Percentiles rank a stretch among this genome's conserved stretches.
phyloP scores from a whole-genome alignment of 2,888 invertebrate species.

The Caenorhabditis angaria region DNA sequence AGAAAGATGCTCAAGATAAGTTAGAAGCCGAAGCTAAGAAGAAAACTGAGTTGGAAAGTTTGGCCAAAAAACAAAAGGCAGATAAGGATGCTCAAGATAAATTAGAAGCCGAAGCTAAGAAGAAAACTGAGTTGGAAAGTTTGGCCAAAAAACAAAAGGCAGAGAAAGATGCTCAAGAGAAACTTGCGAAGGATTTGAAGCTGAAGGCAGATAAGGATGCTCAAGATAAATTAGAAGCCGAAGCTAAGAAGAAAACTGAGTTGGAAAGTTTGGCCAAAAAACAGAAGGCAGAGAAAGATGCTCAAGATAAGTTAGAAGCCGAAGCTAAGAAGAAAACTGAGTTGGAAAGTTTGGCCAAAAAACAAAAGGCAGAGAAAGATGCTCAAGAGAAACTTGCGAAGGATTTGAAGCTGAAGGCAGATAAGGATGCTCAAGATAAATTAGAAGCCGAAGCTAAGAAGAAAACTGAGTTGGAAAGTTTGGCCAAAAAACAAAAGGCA shows the following conservation, averaged over 20 bases:
- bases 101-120: no score
- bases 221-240: no score
- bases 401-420: neutral
- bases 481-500: no score
- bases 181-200: neutral
- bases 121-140: neutral
- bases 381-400: neutral
- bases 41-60: neutral
- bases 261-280: no score
- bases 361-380: neutral
- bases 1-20: conserved; percentile 9
- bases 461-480: no score
- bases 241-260: conserved; percentile 6
- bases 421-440: conserved; percentile 7
- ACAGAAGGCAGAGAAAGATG: neutral
- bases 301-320: neutral
- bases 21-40: conserved; percentile 15
- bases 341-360: no score
- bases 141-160: conserved; percentile 1
- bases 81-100: conserved; percentile 5
- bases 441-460: conserved; percentile 8
- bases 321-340: neutral
- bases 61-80: neutral
- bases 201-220: neutral
- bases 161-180: conserved; percentile 7